Conservation (phyloP, 2,797 vertebrate genomes). For the Microctenopoma stevenorrisi region DNA sequence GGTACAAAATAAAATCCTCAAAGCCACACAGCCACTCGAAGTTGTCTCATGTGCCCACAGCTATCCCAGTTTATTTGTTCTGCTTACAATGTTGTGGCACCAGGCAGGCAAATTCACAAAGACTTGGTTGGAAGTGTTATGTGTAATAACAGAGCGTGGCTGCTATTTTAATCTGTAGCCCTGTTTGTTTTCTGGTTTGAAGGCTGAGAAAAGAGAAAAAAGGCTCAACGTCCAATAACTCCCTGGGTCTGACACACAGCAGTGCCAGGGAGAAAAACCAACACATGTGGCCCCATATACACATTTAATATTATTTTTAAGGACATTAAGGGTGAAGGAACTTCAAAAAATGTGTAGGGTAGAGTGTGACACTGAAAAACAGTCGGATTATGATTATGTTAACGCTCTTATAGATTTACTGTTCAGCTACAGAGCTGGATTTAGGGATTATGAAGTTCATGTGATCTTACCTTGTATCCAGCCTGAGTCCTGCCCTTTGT, state of each 20-base stretch:
- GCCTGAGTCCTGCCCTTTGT: conserved; percentile 89
- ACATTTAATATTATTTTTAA: conserved; percentile 30
- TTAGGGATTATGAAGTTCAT: conserved; percentile 58
- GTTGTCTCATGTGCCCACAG: conserved; percentile 15
- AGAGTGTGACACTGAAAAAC: conserved; percentile 32
- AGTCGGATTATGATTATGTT: conserved; percentile 56
- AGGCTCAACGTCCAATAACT: conserved; percentile 36
- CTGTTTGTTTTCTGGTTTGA: conserved; percentile 51
- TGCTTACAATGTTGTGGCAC: conserved; percentile 33
- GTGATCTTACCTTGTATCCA: conserved; percentile 92
- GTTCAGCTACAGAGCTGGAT: conserved; percentile 43
- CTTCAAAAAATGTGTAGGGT: conserved; percentile 12
- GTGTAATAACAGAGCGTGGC: conserved; percentile 56
- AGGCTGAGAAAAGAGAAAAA: conserved; percentile 41
- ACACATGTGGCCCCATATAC: conserved; percentile 18
- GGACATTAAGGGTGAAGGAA: conserved; percentile 30
- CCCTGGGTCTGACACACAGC: conserved; percentile 49
- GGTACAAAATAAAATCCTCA: conserved; percentile 23
- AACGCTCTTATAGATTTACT: conserved; percentile 65
- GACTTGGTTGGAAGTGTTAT: conserved; percentile 37
- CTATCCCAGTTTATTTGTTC: conserved; percentile 34
- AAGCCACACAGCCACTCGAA: conserved; percentile 14
- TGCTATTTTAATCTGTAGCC: conserved; percentile 58
- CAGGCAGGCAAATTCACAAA: conserved; percentile 36
- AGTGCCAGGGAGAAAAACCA: conserved; percentile 32